Evolutionary conservation across 2,888 invertebrate genomes (phyloP), one percentile per base, ranked within the genome.

Genomic region (Nipponacmea schrenckii): DNA sequence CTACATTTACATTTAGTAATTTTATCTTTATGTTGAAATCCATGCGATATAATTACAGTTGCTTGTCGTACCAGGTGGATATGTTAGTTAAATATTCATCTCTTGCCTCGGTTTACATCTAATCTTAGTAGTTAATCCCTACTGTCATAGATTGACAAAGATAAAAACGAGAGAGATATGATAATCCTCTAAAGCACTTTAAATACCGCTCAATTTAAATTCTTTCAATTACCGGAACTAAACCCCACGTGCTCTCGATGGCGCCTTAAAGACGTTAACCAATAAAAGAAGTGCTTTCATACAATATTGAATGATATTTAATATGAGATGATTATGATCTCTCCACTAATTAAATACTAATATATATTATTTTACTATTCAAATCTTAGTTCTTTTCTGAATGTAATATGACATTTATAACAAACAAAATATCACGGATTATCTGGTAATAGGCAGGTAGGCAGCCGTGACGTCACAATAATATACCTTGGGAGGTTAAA

Each of bases 161-260:
- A 56, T 56, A 56, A 56, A 56, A 17, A 56, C 12, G 4, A 10
- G 24, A 2, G 14, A 24, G 56, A 56, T 56, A 56, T 56, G 20
- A 24, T 56, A 15, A 24, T 24, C 56, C 56, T 24, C 39, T 56
- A 24, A 56, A 56, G 20, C 56, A 56, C 56, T 56, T 56, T 24
- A 20, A 56, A 24, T 14, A 1, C 56, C 56, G 24, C 24, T 12
- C 56, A 56, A 24, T 56, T 56, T 24, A 56, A 56, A 20, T 56
- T 2, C 10, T 24, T 56, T 24, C 12, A 56, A 56, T 20, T 56
- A 56, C 20, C 20, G 56, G 56, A 56, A 56, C 56, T 56, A 56
- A 56, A 56, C 24, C 56, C 24, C 56, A 56, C 56, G 56, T 56
- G 56, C 56, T 56, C 56, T 24, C n/a, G 56, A 56, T 56, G 56